Conservation (phyloP, 2,113 vertebrate species). For the Halcyon senegalensis region DNA sequence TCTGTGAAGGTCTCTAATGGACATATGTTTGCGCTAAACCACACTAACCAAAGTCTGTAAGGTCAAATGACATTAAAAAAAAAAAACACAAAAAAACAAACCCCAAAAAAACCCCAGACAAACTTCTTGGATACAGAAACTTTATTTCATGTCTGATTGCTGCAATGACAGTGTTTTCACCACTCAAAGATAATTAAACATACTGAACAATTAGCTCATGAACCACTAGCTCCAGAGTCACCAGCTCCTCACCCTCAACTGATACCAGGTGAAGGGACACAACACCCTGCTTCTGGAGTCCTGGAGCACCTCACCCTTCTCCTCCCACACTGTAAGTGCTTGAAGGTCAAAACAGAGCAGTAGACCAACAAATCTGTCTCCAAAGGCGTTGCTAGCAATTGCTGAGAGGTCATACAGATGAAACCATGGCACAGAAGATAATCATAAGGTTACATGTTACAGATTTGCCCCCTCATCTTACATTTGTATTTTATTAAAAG, state of each 20-base stretch:
- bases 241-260: not conserved
- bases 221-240: not conserved
- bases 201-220: not conserved
- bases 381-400: not conserved
- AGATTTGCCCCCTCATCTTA: not conserved
- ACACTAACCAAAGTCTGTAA: not conserved
- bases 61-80: not conserved
- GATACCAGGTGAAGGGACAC: conserved; percentile 22
- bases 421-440: not conserved
- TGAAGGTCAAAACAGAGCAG: not conserved
- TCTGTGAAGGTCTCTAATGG: not conserved
- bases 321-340: not conserved
- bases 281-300: not conserved
- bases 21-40: not conserved
- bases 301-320: conserved; percentile 24
- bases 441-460: not conserved
- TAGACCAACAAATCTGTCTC: not conserved
- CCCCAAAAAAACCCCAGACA: not conserved
- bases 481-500: not conserved
- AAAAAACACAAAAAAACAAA: too few relatives aligned
- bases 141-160: not conserved
- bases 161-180: not conserved
- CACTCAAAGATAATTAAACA: not conserved
- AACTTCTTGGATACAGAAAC: not conserved
- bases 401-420: not conserved